A percentile compares a stretch with the other conserved stretches of the same genome.
These are phyloP conservation scores for Pollenia labialis DNA, from an alignment of 2,888 invertebrate genomes.

Conservation along the genomic window DNA sequence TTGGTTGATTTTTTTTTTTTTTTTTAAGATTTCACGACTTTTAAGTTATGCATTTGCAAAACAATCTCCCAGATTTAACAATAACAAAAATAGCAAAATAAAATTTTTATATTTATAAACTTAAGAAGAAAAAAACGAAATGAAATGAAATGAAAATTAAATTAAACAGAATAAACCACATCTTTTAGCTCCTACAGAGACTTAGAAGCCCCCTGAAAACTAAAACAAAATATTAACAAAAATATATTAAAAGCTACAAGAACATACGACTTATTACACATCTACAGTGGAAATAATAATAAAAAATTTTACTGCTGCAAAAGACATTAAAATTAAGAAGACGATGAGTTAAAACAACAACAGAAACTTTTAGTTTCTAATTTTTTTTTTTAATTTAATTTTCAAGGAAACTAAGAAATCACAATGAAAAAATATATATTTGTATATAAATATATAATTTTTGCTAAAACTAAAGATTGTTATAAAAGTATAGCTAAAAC, in stretches of 20 bases:
- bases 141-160: slow-evolving; percentile 49
- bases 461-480: slow-evolving; percentile 60
- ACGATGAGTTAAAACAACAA: slow-evolving; percentile 49
- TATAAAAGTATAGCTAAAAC: slow-evolving; percentile 58
- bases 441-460: neutral
- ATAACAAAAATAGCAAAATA: slow-evolving; percentile 47
- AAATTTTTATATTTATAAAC: slow-evolving; percentile 34
- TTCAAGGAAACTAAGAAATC: slow-evolving; percentile 70
- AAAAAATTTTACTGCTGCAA: slow-evolving; percentile 59
- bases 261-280: slow-evolving; percentile 58
- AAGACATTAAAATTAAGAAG: slow-evolving; percentile 70
- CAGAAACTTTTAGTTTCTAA: slow-evolving; percentile 35
- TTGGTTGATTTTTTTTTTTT: slow-evolving; percentile 17
- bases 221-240: slow-evolving; percentile 35
- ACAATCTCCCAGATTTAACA: slow-evolving; percentile 71
- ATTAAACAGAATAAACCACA: slow-evolving; percentile 53
- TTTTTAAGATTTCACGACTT: slow-evolving; percentile 68
- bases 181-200: slow-evolving; percentile 60
- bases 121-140: slow-evolving; percentile 14
- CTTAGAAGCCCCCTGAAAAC: slow-evolving; percentile 9
- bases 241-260: slow-evolving; percentile 44
- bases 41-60: slow-evolving; percentile 71
- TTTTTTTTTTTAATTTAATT: slow-evolving; percentile 43
- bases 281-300: slow-evolving; percentile 56
- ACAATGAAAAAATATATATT: slow-evolving; percentile 25